Conservation (phyloP, 2,113 vertebrate species). For the Pheucticus melanocephalus region DNA sequence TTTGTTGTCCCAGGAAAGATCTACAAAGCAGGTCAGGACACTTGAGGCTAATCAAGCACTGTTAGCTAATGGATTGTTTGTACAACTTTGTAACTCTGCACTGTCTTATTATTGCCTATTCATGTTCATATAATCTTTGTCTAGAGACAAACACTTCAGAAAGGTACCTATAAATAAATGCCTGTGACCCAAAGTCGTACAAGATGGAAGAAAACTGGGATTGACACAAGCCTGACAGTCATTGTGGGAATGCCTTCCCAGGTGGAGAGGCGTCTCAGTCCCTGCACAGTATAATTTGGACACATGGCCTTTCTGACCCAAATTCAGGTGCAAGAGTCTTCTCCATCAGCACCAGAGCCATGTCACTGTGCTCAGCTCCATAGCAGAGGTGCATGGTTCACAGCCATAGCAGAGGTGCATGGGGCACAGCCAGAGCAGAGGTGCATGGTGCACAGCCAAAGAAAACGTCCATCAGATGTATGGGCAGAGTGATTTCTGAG, state of each 20-base stretch:
- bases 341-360: accelerated
- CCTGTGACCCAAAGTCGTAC: not conserved
- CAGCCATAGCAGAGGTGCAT: not conserved
- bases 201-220: not conserved
- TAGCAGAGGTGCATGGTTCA: not conserved
- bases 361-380: accelerated
- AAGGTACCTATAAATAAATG: not conserved
- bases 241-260: not conserved
- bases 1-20: not conserved
- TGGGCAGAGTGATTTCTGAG: not conserved
- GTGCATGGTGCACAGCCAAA: not conserved
- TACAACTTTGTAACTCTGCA: not conserved
- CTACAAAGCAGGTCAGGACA: not conserved
- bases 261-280: not conserved
- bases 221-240: not conserved
- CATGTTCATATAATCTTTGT: not conserved
- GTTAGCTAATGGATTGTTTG: not conserved
- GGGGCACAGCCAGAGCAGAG: not conserved
- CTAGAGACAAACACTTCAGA: not conserved
- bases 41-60: not conserved
- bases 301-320: not conserved
- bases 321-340: not conserved
- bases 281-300: not conserved
- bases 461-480: not conserved
- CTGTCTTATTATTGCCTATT: not conserved